Evolutionary conservation across 92 coral and sea anemone species (phyloP), one percentile per base, ranked within the genome.

Genomic region (Porites rus): DNA sequence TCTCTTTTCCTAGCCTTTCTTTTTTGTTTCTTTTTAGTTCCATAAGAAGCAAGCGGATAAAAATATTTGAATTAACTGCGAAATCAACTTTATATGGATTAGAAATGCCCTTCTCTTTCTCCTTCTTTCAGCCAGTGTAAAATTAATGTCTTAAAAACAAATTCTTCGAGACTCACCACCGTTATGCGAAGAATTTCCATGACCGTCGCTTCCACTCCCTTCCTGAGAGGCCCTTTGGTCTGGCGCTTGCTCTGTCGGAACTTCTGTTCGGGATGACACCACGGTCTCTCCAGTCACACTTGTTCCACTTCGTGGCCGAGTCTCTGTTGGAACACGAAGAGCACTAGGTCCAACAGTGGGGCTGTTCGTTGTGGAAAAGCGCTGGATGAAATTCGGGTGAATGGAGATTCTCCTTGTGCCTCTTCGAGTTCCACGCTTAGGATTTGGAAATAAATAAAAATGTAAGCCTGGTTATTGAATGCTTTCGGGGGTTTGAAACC

Each of bases 381-480:
- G 94, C 76, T 95, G 99, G 46, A 96, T 91, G 81, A 91, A 92
- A 88, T 95, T 94, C 10, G 99, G 99, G 76, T 96, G 98, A 77
- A 96, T 92, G 66, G 98, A 94, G 21, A 96, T 95, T 16, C 96
- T 92, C 50, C 99, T 86, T 28, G 98, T 90, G 25, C 94, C 94
- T 84, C 96, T 91, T 24, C 98, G 93, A 65, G 92, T 80, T 31
- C 88, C 94, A 46, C 95, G 87, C 99, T 96, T 59, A 6, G 24
- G 19, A 7, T 50, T 22, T 13, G 28, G 6, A 18, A 51, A 52
- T 7, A 24, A 10, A 71, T 19, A 6, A 71, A 25, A 10, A 52
- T 56, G 61, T 56, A 10, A 56, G 61, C 61, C 61, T 56, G 11
- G 61, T 8, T 56, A 56, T 14, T 56, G 61, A 56, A 56, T 8